Conservation (phyloP, 2,797 vertebrate genomes). For the Pangasius mekongensis region DNA sequence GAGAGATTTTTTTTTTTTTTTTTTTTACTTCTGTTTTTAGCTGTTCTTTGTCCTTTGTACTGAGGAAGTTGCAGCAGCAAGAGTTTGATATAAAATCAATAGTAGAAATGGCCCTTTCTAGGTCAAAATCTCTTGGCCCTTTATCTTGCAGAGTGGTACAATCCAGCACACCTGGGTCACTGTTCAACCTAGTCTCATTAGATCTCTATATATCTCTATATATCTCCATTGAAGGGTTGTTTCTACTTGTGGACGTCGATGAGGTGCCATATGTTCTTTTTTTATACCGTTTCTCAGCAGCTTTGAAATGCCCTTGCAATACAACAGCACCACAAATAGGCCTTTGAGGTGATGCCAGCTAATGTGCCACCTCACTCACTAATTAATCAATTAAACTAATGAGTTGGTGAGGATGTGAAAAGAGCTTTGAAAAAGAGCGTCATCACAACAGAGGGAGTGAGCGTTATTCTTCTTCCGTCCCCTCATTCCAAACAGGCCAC, state of each 20-base stretch:
- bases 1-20: not conserved
- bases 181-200: not conserved
- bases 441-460: conserved; percentile 38
- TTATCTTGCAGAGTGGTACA: not conserved
- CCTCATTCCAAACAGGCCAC: conserved; percentile 40
- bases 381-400: conserved; percentile 72
- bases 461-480: not conserved
- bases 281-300: conserved; percentile 16
- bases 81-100: conserved; percentile 30
- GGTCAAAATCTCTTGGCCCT: not conserved
- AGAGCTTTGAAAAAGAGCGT: conserved; percentile 50
- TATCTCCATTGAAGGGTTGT: not conserved
- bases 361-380: conserved; percentile 62
- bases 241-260: not conserved
- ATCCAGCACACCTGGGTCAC: conserved; percentile 12
- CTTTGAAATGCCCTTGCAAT: conserved; percentile 39
- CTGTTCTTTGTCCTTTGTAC: not conserved
- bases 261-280: not conserved
- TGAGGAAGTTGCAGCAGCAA: not conserved
- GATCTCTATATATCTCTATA: not conserved
- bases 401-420: conserved; percentile 61
- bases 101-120: not conserved
- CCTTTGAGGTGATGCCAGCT: conserved; percentile 60
- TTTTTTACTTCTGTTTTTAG: conserved; percentile 11
- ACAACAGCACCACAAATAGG: conserved; percentile 33